phyloP scores from a whole-genome alignment of 2,113 vertebrate species.

The Pomatorhinus ruficollis region DNA sequence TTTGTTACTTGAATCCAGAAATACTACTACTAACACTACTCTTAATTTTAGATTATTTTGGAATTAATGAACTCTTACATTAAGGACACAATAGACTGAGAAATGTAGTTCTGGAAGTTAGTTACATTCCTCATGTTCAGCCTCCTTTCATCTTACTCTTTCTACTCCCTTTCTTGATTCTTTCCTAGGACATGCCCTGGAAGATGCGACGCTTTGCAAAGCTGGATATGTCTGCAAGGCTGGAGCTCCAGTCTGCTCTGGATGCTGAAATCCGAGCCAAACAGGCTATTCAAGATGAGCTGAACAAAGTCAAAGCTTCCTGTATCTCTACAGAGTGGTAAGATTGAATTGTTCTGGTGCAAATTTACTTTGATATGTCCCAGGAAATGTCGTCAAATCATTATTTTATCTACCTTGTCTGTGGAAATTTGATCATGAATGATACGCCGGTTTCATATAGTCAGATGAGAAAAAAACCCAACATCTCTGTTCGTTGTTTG shows the following conservation, averaged over 20 bases:
- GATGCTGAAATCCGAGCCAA: slow-evolving; percentile 98
- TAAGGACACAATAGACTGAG: background rate
- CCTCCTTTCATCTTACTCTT: background rate
- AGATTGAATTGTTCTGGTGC: slow-evolving; percentile 7
- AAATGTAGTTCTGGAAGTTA: background rate
- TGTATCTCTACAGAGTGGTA: slow-evolving; percentile 96
- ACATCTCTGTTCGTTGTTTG: background rate
- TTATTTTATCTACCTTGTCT: background rate
- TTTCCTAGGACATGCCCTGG: slow-evolving; percentile 94
- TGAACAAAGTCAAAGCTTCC: slow-evolving; percentile 94
- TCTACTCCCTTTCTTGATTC: background rate
- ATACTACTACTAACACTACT: background rate
- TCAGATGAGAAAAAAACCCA: background rate
- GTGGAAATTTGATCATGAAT: background rate
- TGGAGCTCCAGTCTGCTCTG: slow-evolving; percentile 95
- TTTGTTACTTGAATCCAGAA: background rate
- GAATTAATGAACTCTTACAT: background rate
- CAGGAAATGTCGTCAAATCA: background rate
- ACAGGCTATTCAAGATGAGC: slow-evolving; percentile 93
- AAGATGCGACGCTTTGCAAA: slow-evolving; percentile 98
- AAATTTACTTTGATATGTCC: background rate
- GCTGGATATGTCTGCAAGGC: slow-evolving; percentile 96
- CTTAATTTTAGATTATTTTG: background rate
- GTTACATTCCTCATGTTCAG: background rate
- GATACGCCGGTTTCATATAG: background rate